Conservation (phyloP, 1,140 invertebrate genomes). For the Mylabris phalerata region DNA sequence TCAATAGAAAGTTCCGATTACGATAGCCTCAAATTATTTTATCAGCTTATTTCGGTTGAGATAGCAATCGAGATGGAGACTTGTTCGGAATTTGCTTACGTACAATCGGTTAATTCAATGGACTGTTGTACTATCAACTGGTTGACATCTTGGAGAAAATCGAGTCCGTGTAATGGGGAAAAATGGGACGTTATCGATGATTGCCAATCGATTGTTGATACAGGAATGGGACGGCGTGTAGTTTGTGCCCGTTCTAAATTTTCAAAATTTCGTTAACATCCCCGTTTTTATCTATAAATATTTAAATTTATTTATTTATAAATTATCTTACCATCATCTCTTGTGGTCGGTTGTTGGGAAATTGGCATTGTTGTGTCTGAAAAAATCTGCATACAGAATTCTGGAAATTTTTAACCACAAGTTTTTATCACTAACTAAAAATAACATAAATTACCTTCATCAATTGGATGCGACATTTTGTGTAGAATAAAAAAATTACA, state of each 20-base stretch:
- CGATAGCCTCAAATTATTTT: no score
- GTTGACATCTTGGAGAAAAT: conserved; percentile 50
- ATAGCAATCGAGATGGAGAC: neutral
- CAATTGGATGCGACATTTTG: no score
- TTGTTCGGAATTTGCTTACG: conserved; percentile 27
- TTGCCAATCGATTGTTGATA: conserved; percentile 48
- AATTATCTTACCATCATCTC: no score
- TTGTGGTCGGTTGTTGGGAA: no score
- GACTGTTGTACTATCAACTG: conserved; percentile 52
- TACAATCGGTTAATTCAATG: conserved; percentile 50
- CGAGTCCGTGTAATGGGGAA: conserved; percentile 48
- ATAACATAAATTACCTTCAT: no score
- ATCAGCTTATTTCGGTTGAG: no score
- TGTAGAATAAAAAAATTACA: no score
- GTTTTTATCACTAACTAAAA: no score
- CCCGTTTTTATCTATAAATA: neutral
- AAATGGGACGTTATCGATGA: conserved; percentile 45
- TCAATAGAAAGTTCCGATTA: no score
- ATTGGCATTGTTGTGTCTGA: no score
- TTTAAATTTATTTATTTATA: neutral
- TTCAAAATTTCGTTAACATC: neutral
- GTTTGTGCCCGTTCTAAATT: conserved; percentile 6
- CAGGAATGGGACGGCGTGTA: conserved; percentile 42
- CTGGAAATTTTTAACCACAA: no score
- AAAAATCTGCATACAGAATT: no score